Percentiles rank a stretch among this genome's conserved stretches.
These are phyloP conservation scores for Drosophila phalerata DNA, from an alignment of 2,888 invertebrate genomes.

Conservation along the genomic window DNA sequence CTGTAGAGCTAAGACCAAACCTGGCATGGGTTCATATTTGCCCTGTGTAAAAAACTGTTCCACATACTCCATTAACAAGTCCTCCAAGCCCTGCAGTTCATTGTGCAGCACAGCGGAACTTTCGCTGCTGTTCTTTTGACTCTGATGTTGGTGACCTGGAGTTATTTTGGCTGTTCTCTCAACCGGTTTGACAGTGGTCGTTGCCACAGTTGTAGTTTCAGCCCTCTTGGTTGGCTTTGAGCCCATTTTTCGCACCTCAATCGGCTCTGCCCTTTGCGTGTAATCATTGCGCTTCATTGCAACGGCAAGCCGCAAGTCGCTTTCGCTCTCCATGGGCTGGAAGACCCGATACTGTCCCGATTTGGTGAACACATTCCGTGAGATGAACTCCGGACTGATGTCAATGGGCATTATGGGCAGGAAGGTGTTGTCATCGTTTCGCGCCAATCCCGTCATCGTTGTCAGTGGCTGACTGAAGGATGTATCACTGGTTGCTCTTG, in stretches of 20 bases:
- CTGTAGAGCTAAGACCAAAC: slow-evolving; percentile 75
- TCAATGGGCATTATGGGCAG: slow-evolving; percentile 79
- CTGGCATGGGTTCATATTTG: slow-evolving; percentile 77
- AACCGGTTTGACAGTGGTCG: slow-evolving; percentile 19
- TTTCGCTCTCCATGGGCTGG: slow-evolving; percentile 75
- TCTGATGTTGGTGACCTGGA: slow-evolving; percentile 13
- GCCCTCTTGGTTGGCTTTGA: slow-evolving; percentile 7
- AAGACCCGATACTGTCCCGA: slow-evolving; percentile 83
- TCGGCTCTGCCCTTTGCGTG: slow-evolving; percentile 35
- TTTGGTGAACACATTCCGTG: slow-evolving; percentile 81
- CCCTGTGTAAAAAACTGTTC: slow-evolving; percentile 78
- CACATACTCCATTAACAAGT: slow-evolving; percentile 78
- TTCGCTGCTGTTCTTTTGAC: slow-evolving; percentile 17
- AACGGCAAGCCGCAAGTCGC: slow-evolving; percentile 72
- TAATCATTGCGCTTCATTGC: slow-evolving; percentile 56
- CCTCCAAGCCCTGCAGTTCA: slow-evolving; percentile 77
- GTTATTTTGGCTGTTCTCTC: slow-evolving; percentile 12
- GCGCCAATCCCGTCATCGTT: slow-evolving; percentile 52
- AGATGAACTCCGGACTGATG: slow-evolving; percentile 75
- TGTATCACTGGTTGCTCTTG: slow-evolving; percentile 4
- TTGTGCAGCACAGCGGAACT: slow-evolving; percentile 46
- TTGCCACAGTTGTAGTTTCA: slow-evolving; percentile 4
- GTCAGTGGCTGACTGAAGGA: slow-evolving; percentile 72
- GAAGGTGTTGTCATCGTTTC: slow-evolving; percentile 75
- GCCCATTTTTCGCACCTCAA: neutral